Evolutionary conservation across 2,113 vertebrate species (phyloP), one percentile per base, ranked within the genome.

Genomic region (Pelusios castaneus): DNA sequence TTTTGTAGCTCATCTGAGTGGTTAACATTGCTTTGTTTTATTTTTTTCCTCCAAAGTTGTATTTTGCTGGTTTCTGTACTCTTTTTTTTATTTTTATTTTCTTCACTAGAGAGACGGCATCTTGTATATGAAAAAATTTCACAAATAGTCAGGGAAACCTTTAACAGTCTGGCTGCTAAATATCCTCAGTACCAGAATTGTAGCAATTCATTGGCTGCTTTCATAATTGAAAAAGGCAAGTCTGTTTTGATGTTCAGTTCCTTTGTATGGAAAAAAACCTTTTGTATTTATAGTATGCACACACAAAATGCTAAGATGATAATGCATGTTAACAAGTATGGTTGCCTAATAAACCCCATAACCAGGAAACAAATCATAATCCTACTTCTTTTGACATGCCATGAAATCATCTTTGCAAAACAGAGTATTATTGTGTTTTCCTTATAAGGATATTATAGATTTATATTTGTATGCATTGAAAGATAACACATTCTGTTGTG

Each of bases 211-310:
- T 89, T 99, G 56, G 99, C 99, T 93, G 99, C 99, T 13, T 99
- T 99, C 97, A 97, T 99, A 92, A 84, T 99, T 91, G 98, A 99
- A 95, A 98, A 97, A 90, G 97, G 99, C 98, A 97, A 98, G 98
- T 98, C 27, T 80, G 17, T 47, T 89, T 92, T 85, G 34, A 4
- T 21, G 55, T 22, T 51, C 27, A 51, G 16, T n/a, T 29, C 49
- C 19, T 16, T 47, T 51, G n/a, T 27, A 5, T 3, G 1, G 10
- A 49, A 81, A 55, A n/a, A 70, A 24, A 9, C 41, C 13, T 67
- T 27, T 22, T 34, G 2, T 29, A 7, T 58, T 49, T 55, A 13
- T 31, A 3, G 34, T 2, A 34, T 25, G 27, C 47, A 8, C 47
- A n/a, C n/a, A 49, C 73, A 81, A 55, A 70, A 52, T 55, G 6